Conservation (phyloP, 2,113 vertebrate genomes). For the Aleadryas rufinucha region DNA sequence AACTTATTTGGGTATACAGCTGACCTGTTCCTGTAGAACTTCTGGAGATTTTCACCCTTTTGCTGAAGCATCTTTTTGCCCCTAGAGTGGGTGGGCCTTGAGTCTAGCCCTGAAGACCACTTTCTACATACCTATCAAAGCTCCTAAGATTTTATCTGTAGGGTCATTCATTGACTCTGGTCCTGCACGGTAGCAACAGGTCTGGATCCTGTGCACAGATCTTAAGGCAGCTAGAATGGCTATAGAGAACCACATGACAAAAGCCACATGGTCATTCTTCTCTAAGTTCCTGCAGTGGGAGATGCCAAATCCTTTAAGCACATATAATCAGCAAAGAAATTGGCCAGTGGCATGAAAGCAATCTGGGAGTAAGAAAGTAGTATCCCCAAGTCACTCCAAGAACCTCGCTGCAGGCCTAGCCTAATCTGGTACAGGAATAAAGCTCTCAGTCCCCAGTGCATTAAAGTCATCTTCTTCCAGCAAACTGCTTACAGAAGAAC, state of each 20-base stretch:
- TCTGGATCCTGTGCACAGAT: neutral
- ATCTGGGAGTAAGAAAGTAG: neutral
- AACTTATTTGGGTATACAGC: neutral
- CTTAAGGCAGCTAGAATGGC: neutral
- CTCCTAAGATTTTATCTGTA: neutral
- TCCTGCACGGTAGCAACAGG: neutral
- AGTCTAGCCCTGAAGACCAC: neutral
- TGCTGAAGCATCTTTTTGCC: neutral
- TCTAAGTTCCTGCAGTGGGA: neutral
- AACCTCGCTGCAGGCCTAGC: accelerated
- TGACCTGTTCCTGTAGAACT: neutral
- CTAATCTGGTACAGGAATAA: neutral
- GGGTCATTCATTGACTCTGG: neutral
- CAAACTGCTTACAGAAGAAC: neutral
- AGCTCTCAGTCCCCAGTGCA: neutral
- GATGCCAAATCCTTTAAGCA: neutral
- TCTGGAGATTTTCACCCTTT: neutral
- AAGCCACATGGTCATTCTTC: neutral
- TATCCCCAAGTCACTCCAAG: neutral
- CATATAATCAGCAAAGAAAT: neutral
- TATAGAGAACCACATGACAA: neutral
- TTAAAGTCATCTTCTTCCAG: neutral
- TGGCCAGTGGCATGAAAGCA: neutral
- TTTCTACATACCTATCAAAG: neutral
- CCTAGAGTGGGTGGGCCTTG: neutral